A percentile compares a stretch with the other conserved stretches of the same genome.
Conservation (phyloP, 2,888 invertebrate species). For the Xestoiulus laeticollis region DNA sequence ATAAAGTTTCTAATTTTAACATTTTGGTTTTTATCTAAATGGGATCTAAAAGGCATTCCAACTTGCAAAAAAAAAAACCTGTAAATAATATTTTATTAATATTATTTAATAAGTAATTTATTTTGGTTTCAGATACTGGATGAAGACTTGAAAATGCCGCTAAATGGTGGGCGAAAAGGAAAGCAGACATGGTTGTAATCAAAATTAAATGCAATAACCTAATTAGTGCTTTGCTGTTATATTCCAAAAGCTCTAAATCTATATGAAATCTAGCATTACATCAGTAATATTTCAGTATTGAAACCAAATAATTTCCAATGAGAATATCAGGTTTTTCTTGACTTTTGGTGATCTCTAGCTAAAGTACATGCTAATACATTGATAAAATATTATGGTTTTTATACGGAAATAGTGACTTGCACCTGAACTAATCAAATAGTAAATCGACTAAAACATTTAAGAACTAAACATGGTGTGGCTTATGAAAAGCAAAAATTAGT, state of each 20-base stretch:
- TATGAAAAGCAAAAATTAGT: not conserved
- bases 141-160: constrained; percentile 50
- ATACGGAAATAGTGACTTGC: not conserved
- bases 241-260: not conserved
- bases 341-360: not conserved
- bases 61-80: not conserved
- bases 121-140: constrained; percentile 44
- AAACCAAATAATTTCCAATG: not conserved
- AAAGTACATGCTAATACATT: not conserved
- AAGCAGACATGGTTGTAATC: constrained; percentile 51
- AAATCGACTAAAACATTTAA: not conserved
- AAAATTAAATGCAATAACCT: not conserved
- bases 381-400: not conserved
- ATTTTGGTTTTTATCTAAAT: not conserved
- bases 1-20: not conserved
- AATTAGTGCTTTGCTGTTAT: not conserved
- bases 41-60: not conserved
- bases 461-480: not conserved
- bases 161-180: constrained; percentile 48
- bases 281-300: not conserved
- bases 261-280: not conserved
- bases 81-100: not conserved
- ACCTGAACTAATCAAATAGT: not conserved
- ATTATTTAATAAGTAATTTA: not conserved
- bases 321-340: not conserved